Conservation (phyloP, 2,888 invertebrate genomes). For the Sphinx pinastri region DNA sequence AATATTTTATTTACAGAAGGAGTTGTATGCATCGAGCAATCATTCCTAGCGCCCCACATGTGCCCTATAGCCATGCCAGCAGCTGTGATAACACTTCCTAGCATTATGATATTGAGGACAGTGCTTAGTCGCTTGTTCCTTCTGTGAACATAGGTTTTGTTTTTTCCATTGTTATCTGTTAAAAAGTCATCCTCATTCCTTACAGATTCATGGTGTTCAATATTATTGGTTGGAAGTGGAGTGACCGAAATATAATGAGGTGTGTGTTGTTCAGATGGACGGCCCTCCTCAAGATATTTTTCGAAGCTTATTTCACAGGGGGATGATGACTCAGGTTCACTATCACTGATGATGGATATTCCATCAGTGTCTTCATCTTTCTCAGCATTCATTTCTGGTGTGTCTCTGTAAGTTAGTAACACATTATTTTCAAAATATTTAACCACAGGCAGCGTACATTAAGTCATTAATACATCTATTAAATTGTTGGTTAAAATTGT, state of each 20-base stretch:
- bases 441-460: not conserved
- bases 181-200: constrained; percentile 63
- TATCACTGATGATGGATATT: constrained; percentile 79
- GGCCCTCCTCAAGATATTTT: constrained; percentile 49
- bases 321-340: constrained; percentile 66
- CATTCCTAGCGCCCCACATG: constrained; percentile 79
- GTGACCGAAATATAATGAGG: constrained; percentile 50
- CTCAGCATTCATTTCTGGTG: constrained; percentile 52
- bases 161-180: constrained; percentile 61
- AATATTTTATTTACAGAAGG: constrained; percentile 77
- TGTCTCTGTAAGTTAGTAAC: constrained; percentile 44
- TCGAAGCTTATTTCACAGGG: constrained; percentile 57
- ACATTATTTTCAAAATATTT: not conserved
- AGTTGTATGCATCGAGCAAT: constrained; percentile 63
- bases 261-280: constrained; percentile 47
- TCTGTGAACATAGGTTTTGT: constrained; percentile 77
- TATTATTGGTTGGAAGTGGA: constrained; percentile 47
- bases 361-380: constrained; percentile 82
- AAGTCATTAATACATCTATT: not conserved
- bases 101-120: constrained; percentile 74
- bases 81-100: constrained; percentile 79
- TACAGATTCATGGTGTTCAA: constrained; percentile 52
- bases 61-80: constrained; percentile 79
- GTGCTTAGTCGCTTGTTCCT: constrained; percentile 77
- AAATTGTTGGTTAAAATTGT: not conserved